phyloP scores from a whole-genome alignment of 1,140 invertebrate genomes.

The Bombus soroeensis region DNA sequence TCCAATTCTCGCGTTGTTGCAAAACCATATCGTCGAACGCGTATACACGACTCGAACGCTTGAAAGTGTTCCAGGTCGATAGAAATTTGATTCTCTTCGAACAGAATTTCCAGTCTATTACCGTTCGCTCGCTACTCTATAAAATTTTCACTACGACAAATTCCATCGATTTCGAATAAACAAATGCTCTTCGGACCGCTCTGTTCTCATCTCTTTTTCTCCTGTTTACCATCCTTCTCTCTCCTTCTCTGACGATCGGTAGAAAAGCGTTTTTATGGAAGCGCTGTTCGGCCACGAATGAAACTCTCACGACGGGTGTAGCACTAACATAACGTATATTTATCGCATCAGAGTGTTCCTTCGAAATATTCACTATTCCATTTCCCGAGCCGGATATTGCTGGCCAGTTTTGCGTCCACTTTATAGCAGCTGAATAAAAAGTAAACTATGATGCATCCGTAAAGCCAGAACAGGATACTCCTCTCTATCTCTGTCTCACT shows the following conservation, averaged over 20 bases:
- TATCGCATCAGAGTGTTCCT: conserved; percentile 31
- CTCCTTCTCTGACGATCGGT: not conserved
- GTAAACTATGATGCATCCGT: conserved; percentile 11
- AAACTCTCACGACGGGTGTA: conserved; percentile 21
- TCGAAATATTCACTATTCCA: conserved; percentile 39
- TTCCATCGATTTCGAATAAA: conserved; percentile 47
- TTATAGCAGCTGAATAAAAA: conserved; percentile 30
- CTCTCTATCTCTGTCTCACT: not conserved
- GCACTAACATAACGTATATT: conserved; percentile 40
- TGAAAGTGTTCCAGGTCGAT: conserved; percentile 21
- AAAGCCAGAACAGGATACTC: not conserved
- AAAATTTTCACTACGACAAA: conserved; percentile 46
- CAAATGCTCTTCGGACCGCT: conserved; percentile 31
- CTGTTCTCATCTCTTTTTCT: not conserved
- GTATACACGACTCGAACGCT: not conserved
- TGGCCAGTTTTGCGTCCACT: conserved; percentile 2
- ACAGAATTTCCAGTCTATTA: conserved; percentile 36
- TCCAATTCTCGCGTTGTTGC: not conserved
- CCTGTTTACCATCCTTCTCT: too few species aligned
- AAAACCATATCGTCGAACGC: not conserved
- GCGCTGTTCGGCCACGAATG: conserved; percentile 7
- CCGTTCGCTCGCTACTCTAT: conserved; percentile 10
- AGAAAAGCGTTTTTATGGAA: conserved; percentile 27
- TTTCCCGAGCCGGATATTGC: conserved; percentile 23
- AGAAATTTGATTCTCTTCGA: conserved; percentile 35